Evolutionary conservation across 1,140 invertebrate species (phyloP), one percentile per base, ranked within the genome.

Genomic region (Pogonognathellus flavescens): DNA sequence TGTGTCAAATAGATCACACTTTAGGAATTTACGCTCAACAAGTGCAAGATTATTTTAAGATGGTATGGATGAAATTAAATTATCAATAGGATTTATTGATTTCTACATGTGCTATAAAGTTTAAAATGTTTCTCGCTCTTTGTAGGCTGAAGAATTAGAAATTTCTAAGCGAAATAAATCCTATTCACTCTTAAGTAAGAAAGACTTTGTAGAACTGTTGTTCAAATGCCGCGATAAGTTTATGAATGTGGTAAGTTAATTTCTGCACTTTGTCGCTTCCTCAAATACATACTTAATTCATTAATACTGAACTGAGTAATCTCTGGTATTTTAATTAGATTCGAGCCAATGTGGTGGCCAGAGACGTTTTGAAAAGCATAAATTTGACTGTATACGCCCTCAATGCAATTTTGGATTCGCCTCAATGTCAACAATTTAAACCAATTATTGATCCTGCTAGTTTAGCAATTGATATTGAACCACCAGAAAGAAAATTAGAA

Each of bases 191-290:
- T 25, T 88, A 8, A 72, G 66, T 49, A 83, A 88, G 22, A 31
- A 82, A 62, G 87, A 88, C 18, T 86, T 88, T 83, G 87, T 88
- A 8, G 31, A 49, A 13, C 41, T 85, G 52, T 50, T 88, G 10
- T 84, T 85, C 84, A 83, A 84, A 31, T 84, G 85, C 70, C 25
- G 86, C 31, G 86, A 88, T 52, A 85, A 86, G 16, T 88, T 88
- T 76, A 84, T 86, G 80, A 41, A 50, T 31, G 55, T 87, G 72
- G 88, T 88, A 80, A 85, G 76, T 84, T 16, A 1, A 13, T 3
- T 5, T 4, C 9, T 55, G 1, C 18, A 25, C 11, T 31, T n/a
- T 7, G 9, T 3, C 13, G 13, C 31, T 3, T 41, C 6, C 6
- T 41, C 31, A 41, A 41, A 41, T 31, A n/a, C n/a, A n/a, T 20